Evolutionary conservation across 2,888 invertebrate genomes (phyloP), one percentile per base, ranked within the genome.

Genomic region (Eretmocerus hayati): DNA sequence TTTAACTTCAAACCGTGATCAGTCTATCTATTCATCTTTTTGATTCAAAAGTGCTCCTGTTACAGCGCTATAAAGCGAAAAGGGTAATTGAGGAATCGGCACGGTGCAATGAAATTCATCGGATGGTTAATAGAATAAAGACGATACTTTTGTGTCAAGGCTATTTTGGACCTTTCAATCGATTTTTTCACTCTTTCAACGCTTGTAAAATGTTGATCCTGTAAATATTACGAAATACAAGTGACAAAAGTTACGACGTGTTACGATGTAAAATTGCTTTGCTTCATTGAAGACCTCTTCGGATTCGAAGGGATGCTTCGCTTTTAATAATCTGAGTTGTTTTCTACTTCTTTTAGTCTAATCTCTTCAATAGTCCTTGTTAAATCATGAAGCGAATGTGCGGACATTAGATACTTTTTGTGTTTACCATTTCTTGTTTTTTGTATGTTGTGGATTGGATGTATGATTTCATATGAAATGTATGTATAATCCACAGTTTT

Each of bases 141-240:
- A 54, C 51, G 54, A 54, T 49, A 52, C 52, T 54, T 52, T 54
- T 52, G 54, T 54, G 54, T 54, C 54, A 52, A 54, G 49, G 54
- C 54, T 54, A 54, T 52, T 54, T 50, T 50, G 48, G 50, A 52
- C 42, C 42, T 54, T 54, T 54, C 52, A 50, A 54, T 54, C 47
- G 52, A 46, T 54, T 54, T 52, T 54, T 51, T 54, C 43, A 51
- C 46, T 47, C 50, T 54, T 54, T 52, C 42, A 52, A 52, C 42
- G 52, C 54, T 54, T 52, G 54, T 55, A 48, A 53, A 55, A 51
- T 55, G 51, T 53, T 51, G 50, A 45, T 54, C 48, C 48, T 52
- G 51, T 58, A 58, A 61, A 59, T 52, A 53, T 55, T 51, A 54
- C 53, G 53, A 47, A 54, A 51, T 53, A 56, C 55, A 53, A 56